Base-by-base conservation (phyloP, 2,888 invertebrate species). In the Synanthedon vespiformis region DNA sequence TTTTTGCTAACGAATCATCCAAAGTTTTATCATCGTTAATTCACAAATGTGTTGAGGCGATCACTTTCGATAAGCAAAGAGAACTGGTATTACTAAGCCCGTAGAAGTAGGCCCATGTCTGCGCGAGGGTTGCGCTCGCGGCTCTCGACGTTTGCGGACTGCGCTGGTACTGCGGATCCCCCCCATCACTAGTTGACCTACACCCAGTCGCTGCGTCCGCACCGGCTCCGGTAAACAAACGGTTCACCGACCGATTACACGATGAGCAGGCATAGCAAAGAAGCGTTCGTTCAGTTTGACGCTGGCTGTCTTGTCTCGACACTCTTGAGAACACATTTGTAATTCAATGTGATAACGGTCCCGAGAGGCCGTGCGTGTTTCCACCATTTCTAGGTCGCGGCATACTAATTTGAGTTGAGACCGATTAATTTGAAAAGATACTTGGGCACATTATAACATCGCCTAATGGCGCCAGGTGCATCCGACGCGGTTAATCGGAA, bases 201-300 rank as follows among this genome's bases (percentile, higher is more conserved):
- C 82, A 84, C 80, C 79, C 69, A 68, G 70, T 60, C 65, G 67
- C 63, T 63, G 68, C 70, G 40, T 70, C 64, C 67, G 68, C 74
- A 71, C 69, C 74, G 76, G 69, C 78, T 72, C 71, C 77, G 78
- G 82, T 81, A 84, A 84, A 85, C 85, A 85, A 81, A 81, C 84
- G 83, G 86, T 86, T 86, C 86, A 82, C 69, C 84, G 85, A 84
- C 82, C 86, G 85, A 87, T 85, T 83, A 77, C 72, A 72, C 64
- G 69, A 65, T 59, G 64, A 68, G 64, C 34, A 34, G 34, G 34
- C 67, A 64, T 69, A 67, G 67, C 61, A 61, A 67, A 73, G 68
- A 72, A 66, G 65, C 67, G 64, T 68, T 64, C 64, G 62, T 44
- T 44, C 13, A 48, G 64, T 66, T 60, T 55, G 58, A 58, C 65